Evolutionary conservation across 2,888 invertebrate genomes (phyloP), one percentile per base, ranked within the genome.

Genomic region (Biston betularia): DNA sequence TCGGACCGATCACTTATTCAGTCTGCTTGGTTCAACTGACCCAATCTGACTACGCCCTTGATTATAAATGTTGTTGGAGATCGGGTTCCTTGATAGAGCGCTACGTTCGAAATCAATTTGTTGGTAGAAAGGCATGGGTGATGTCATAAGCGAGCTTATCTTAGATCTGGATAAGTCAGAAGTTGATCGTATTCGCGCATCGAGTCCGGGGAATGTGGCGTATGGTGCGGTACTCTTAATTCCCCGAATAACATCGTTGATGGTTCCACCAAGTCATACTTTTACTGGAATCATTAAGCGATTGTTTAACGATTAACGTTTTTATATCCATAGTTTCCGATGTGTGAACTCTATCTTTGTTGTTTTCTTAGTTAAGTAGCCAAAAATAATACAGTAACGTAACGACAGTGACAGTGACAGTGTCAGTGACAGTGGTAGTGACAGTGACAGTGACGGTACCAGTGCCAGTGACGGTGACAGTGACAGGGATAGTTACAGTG

Each of bases 111-210:
- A 92, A 92, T 92, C 90, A 92, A 92, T 90, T 92, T 92, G 89
- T 89, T 87, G 84, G 87, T 88, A 87, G 88, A 86, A 89, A 89
- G 87, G 88, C 90, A 89, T 85, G 88, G 85, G 84, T 86, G 86
- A 86, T 89, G 89, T 91, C 90, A 92, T 90, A 92, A 90, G 85
- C 83, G 84, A 82, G 78, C 84, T 89, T 91, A 92, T 93, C 92
- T 90, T 80, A 77, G 83, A 90, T 90, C 91, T 83, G 81, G 71
- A 67, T 63, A 65, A 72, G 69, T 69, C 68, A 80, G 81, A 85
- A 86, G 89, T 90, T 89, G 86, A 88, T 87, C 82, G 80, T 87
- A 84, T 90, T 92, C 84, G 90, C 92, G 90, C 88, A 89, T 86
- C 83, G 85, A 80, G 82, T 76, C 75, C 77, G 69, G 77, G 80